These are phyloP conservation scores for Hystrix brachyura DNA, from an alignment of 2,113 vertebrate species.

Conservation along the genomic window DNA sequence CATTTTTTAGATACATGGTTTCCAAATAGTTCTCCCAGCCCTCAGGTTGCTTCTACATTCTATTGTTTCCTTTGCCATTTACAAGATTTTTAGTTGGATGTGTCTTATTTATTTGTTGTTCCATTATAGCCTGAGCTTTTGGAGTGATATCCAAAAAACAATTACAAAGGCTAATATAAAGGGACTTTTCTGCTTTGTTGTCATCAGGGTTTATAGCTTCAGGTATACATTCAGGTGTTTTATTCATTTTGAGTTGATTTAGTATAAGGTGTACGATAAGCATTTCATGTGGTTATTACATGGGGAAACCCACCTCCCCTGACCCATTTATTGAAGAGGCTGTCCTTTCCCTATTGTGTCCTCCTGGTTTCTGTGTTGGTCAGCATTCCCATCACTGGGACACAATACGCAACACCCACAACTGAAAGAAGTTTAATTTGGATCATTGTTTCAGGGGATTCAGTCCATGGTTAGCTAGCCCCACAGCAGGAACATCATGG, in stretches of 20 bases:
- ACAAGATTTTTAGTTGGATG: neutral
- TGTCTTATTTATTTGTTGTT: neutral
- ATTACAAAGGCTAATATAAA: too few relatives aligned
- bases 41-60: neutral
- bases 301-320: neutral
- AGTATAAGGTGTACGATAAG: neutral
- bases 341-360: neutral
- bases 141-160: neutral
- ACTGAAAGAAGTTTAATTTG: neutral
- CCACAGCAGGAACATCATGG: neutral
- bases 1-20: neutral
- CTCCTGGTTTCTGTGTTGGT: neutral
- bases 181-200: neutral
- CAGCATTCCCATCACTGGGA: neutral
- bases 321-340: neutral
- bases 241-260: neutral
- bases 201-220: neutral
- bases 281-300: neutral
- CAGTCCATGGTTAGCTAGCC: neutral
- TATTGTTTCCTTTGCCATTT: neutral
- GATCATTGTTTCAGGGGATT: neutral
- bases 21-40: neutral
- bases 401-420: neutral
- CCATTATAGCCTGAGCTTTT: neutral
- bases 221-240: neutral